Percentiles rank a stretch among this genome's conserved stretches.
Evolutionary conservation across 2,797 vertebrate genomes (phyloP).

Genomic region (Choloepus didactylus): DNA sequence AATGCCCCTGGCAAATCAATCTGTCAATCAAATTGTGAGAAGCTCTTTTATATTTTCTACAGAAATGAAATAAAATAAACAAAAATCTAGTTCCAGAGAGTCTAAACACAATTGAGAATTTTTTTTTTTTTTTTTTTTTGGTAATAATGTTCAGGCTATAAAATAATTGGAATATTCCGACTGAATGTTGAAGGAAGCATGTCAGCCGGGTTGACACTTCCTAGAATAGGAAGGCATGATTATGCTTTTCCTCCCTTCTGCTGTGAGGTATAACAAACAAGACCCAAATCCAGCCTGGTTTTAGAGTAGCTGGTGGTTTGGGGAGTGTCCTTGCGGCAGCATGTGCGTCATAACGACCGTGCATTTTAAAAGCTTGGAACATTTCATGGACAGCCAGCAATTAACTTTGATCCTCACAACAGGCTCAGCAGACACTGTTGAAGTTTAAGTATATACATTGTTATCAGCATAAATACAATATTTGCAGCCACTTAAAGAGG

Average conservation of each 20-base stretch:
- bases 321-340: neutral
- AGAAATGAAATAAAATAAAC: constrained; percentile 27
- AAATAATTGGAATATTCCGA: neutral
- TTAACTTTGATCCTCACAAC: constrained; percentile 59
- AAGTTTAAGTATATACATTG: constrained; percentile 65
- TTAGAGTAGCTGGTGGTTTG: neutral
- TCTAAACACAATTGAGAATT: neutral
- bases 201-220: neutral
- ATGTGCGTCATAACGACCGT: neutral
- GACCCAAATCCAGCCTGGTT: neutral
- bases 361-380: neutral
- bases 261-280: constrained; percentile 25
- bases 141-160: neutral
- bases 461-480: constrained; percentile 46
- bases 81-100: neutral
- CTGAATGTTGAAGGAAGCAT: neutral
- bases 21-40: neutral
- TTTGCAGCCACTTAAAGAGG: constrained; percentile 67
- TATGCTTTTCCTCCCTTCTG: neutral
- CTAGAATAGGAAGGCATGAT: neutral
- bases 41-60: neutral
- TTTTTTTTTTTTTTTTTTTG: neutral
- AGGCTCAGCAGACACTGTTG: constrained; percentile 47
- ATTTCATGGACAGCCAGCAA: constrained; percentile 78
- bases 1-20: neutral